Evolutionary conservation across 2,113 vertebrate genomes (phyloP), one percentile per base, ranked within the genome.

Genomic region (Helogale parvula): DNA sequence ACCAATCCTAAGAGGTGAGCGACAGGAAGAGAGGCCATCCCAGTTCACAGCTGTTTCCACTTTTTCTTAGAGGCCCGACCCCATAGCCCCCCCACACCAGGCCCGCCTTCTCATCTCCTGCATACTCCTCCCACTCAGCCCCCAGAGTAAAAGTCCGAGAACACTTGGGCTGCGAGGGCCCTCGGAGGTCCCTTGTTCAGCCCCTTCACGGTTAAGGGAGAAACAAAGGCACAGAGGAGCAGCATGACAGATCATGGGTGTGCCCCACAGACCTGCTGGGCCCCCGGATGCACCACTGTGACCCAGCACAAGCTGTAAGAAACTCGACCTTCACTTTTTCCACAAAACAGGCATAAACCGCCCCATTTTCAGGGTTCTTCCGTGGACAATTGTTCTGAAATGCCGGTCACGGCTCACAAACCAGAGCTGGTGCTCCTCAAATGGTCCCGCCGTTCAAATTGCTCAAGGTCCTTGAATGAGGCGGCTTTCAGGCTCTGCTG

Each of bases 81-180:
- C 15, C 4, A 0, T 16, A 17, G 4, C 10, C 7, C 50, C 60
- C 15, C 5, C 1, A 52, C 65, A 2, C 16, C 13, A 16, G 7
- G 7, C 15, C 41, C 23, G 31, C 19, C 12, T 8, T 57, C 4
- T 69, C n/a, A 8, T 19, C 71, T 25, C 45, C 63, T 0, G 11
- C 27, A 17, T 38, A 21, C 7, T n/a, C 3, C 45, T 41, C 21
- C 33, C 25, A 4, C 63, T 38, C 10, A 6, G 47, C 35, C 16
- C 10, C 14, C 15, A 7, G 12, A 7, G 47, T 63, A 52, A 54
- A 90, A 31, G 23, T 65, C 12, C 38, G 83, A 19, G 14, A 80
- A 76, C 38, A 17, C 25, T 25, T 0, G 0, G 13, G 17, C 21
- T 12, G 3, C 4, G 3, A 13, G 47, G 15, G 25, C 2, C 27